Evolutionary conservation across 2,888 invertebrate species (phyloP), one percentile per base, ranked within the genome.

Genomic region (Resseliella maxima): DNA sequence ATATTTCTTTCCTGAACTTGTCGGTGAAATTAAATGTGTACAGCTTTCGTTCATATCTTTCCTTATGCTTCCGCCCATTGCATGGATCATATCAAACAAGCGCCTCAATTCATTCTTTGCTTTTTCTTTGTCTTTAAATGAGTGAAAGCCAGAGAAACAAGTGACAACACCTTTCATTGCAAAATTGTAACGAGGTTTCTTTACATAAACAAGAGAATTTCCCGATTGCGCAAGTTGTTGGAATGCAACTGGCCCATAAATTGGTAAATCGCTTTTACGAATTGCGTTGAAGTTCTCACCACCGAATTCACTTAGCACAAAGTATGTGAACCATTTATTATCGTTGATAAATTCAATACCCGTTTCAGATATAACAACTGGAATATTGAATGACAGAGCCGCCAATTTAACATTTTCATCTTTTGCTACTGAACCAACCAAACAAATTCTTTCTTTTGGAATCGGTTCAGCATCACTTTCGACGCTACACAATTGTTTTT

Each of bases 51-150:
- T 94, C 94, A 97, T 95, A 90, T 98, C 97, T 92, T 96, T 96
- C 88, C 98, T 94, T 89, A 98, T 96, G 89, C 97, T 97, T 86
- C 98, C 99, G 89, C 98, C 98, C 98, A 99, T 98, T 90, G 96
- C 95, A 92, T 98, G 98, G 89, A 98, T 96, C 90, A 97, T 92
- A 89, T 95, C 95, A 89, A 97, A 96, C 90, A 98, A 59, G 24
- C 59, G 59, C 24, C 27, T 5, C 12, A 59, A 27, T 24, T 59
- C 59, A 24, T 59, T 24, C 24, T 59, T 50, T 50, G 46, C 46
- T 50, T 50, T 50, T 18, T 6, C 15, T 18, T 50, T 50, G 18
- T 50, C 46, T 50, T 50, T 50, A 18, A 50, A 50, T 50, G 46
- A 6, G 18, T 96, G 93, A 91, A 98, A 97, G 87, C 98, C 98